Evolutionary conservation across 1,140 invertebrate species (phyloP), one percentile per base, ranked within the genome.

Genomic region (Ridgeia piscesae): DNA sequence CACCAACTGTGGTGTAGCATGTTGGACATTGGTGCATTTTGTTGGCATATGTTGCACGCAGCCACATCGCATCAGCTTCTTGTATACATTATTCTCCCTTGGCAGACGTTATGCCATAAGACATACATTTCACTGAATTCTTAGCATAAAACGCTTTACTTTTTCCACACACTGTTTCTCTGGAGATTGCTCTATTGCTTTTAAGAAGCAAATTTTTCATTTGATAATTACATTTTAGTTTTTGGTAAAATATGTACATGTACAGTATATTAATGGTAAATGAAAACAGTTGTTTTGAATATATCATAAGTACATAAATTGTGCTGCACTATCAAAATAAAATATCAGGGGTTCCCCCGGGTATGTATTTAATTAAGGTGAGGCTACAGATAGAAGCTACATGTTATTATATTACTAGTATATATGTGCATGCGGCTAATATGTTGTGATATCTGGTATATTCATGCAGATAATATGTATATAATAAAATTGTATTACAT

Each of bases 11-110:
- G 58, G 58, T 77, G 58, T 77, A 77, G 58, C 58, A 77, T 1
- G 58, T 77, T 77, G 58, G 58, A 77, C 27, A 77, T 77, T 77
- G 58, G 58, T 77, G 58, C 58, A 77, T 77, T 77, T 77, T 77
- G 58, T 77, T 77, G 58, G 58, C 2, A 50, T 11, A 50, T 50
- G 48, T 50, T n/a, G n/a, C n/a, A 21, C 58, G 58, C 58, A 77
- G 17, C 58, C 27, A 21, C 17, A 27, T 77, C 17, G 27, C 58
- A 77, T 77, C 27, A 21, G 58, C 58, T 77, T 77, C 58, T 77
- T 77, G 58, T 77, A 21, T 77, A 9, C 27, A 31, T 77, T 31
- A 21, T 77, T 77, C 58, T 77, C 4, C 27, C 17, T 77, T 31
- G 27, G 11, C 58, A 6, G 27, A 0, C 27, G 58, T 77, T 4